Conservation (phyloP, 2,113 vertebrate genomes). For the Hylia prasina region DNA sequence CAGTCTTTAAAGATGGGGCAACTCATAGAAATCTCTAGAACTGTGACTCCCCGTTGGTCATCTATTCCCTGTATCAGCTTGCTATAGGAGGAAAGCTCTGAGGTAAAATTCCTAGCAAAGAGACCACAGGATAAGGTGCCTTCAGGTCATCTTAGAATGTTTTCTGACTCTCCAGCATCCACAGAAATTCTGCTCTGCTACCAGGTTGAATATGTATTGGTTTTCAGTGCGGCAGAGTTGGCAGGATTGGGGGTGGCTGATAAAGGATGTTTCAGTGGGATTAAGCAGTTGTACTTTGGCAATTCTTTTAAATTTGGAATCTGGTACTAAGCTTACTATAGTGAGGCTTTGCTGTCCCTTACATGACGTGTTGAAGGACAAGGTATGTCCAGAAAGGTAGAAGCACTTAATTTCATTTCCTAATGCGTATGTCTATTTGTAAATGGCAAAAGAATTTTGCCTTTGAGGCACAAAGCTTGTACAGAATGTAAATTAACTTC, state of each 20-base stretch:
- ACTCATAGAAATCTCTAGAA: neutral
- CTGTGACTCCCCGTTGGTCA: neutral
- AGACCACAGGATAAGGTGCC: neutral
- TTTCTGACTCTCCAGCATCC: neutral
- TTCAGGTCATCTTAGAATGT: neutral
- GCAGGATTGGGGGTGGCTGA: neutral
- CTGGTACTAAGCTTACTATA: neutral
- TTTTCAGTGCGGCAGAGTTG: neutral
- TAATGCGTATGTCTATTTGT: neutral
- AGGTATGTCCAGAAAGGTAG: neutral
- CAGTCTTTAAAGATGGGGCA: neutral
- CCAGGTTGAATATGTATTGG: neutral
- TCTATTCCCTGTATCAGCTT: neutral
- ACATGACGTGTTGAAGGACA: neutral
- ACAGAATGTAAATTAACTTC: constrained; percentile 55
- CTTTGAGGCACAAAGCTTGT: constrained; percentile 33
- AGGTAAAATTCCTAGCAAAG: neutral
- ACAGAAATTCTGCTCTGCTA: neutral
- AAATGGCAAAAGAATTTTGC: constrained; percentile 29
- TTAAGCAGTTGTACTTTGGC: neutral
- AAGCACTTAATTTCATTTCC: constrained; percentile 11
- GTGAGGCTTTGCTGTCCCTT: neutral
- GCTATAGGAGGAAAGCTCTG: neutral
- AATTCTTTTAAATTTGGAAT: neutral
- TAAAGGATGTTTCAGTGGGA: neutral